Percentiles rank a stretch among this genome's conserved stretches.
Evolutionary conservation across 1,140 invertebrate species (phyloP).

Genomic region (Wasmannia auropunctata): DNA sequence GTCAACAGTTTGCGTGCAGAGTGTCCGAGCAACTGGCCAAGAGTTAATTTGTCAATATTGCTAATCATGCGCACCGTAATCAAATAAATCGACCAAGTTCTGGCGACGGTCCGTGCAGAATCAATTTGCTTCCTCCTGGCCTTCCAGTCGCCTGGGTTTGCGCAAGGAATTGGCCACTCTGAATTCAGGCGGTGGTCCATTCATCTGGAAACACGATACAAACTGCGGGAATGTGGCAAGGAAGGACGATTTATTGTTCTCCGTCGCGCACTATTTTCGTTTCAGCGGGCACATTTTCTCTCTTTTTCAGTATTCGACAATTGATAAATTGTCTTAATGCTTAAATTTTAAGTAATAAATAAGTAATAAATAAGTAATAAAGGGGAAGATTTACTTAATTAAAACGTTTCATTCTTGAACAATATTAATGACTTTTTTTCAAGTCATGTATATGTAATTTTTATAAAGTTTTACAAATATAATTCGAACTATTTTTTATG

Average conservation of each 20-base stretch:
- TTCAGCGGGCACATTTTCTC: background rate
- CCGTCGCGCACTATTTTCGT: slow-evolving; percentile 11
- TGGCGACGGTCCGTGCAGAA: slow-evolving; percentile 74
- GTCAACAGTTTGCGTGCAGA: slow-evolving; percentile 65
- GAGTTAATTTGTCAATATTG: slow-evolving; percentile 78
- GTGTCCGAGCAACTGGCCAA: slow-evolving; percentile 71
- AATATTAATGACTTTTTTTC: background rate
- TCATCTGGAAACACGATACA: slow-evolving; percentile 70
- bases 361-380: background rate
- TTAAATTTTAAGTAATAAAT: background rate
- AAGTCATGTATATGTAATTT: background rate
- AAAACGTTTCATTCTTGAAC: background rate
- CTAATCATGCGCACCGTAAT: slow-evolving; percentile 77
- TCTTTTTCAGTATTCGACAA: slow-evolving; percentile 4
- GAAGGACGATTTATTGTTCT: slow-evolving; percentile 56
- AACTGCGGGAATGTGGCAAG: slow-evolving; percentile 60
- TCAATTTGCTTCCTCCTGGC: slow-evolving; percentile 74
- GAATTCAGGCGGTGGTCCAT: slow-evolving; percentile 66
- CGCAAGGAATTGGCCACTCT: slow-evolving; percentile 70
- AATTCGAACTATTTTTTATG: background rate
- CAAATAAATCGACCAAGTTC: slow-evolving; percentile 78
- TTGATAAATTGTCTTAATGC: background rate
- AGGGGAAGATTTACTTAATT: background rate
- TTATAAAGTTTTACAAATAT: background rate
- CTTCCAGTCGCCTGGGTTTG: slow-evolving; percentile 70